These are phyloP conservation scores for Glaucomys volans DNA, from an alignment of 2,113 vertebrate genomes.

Conservation along the genomic window DNA sequence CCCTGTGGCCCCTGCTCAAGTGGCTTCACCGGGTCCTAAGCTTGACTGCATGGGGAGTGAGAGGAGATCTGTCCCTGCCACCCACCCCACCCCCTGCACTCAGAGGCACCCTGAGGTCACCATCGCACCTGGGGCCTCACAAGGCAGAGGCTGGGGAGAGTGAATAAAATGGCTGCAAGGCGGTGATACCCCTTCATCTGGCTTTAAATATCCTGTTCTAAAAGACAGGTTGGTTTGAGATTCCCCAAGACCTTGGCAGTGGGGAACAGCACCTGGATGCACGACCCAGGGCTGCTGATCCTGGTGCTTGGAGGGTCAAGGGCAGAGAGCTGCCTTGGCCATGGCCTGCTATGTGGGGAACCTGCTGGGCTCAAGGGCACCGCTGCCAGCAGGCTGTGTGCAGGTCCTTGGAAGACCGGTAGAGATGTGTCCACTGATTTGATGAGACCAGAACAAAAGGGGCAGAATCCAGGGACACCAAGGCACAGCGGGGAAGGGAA, in stretches of 20 bases:
- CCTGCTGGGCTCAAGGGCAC: fast-evolving
- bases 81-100: fast-evolving
- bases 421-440: too few species aligned
- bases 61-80: fast-evolving
- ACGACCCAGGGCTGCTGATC: too few species aligned
- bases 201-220: too few species aligned
- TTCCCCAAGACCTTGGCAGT: not conserved
- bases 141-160: fast-evolving
- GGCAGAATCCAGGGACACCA: fast-evolving
- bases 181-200: too few species aligned
- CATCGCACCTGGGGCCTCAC: fast-evolving
- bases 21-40: fast-evolving
- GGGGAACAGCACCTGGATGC: fast-evolving
- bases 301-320: not conserved
- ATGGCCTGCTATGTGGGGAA: fast-evolving
- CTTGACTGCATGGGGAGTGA: fast-evolving
- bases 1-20: fast-evolving
- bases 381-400: too few species aligned
- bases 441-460: not conserved
- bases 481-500: not conserved
- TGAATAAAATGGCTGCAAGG: not conserved
- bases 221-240: fast-evolving
- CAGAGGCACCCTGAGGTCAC: fast-evolving
- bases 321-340: not conserved
- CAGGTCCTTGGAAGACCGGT: not conserved